phyloP scores from a whole-genome alignment of 1,140 invertebrate species.

The Copidosoma floridanum region DNA sequence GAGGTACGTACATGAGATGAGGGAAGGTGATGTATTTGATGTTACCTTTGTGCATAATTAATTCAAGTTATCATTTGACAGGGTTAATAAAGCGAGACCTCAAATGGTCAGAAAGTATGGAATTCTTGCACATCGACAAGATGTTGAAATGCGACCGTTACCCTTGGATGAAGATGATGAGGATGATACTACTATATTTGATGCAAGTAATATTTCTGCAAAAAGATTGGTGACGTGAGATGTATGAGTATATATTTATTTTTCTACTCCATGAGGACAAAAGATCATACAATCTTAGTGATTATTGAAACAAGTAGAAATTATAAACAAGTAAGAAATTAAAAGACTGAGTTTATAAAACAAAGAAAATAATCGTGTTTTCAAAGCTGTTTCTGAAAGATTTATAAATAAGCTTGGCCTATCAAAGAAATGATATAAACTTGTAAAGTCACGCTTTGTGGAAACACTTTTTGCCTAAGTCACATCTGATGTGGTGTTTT shows the following conservation, averaged over 20 bases:
- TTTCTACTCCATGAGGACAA: neutral
- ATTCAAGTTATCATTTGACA: conserved; percentile 18
- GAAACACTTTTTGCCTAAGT: conserved; percentile 12
- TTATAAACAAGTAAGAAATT: conserved; percentile 10
- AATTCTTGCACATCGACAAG: conserved; percentile 56
- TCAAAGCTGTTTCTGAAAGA: neutral
- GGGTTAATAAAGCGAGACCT: conserved; percentile 43
- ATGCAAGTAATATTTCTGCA: conserved; percentile 46
- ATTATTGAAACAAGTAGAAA: neutral
- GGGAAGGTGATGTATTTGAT: neutral
- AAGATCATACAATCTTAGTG: neutral
- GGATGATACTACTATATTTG: conserved; percentile 60
- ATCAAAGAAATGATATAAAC: conserved; percentile 11
- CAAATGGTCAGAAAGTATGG: conserved; percentile 60
- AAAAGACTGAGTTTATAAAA: conserved; percentile 18
- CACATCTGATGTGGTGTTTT: conserved; percentile 3
- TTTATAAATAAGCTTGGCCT: neutral
- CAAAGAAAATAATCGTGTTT: neutral
- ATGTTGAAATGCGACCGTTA: conserved; percentile 62
- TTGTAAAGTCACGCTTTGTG: neutral
- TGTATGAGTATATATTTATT: conserved; percentile 11
- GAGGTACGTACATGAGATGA: conserved; percentile 44
- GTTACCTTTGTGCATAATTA: conserved; percentile 2
- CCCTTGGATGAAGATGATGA: conserved; percentile 62
- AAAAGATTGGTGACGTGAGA: conserved; percentile 14